These are phyloP conservation scores for Microchrysa polita DNA, from an alignment of 2,888 invertebrate species.

Conservation along the genomic window DNA sequence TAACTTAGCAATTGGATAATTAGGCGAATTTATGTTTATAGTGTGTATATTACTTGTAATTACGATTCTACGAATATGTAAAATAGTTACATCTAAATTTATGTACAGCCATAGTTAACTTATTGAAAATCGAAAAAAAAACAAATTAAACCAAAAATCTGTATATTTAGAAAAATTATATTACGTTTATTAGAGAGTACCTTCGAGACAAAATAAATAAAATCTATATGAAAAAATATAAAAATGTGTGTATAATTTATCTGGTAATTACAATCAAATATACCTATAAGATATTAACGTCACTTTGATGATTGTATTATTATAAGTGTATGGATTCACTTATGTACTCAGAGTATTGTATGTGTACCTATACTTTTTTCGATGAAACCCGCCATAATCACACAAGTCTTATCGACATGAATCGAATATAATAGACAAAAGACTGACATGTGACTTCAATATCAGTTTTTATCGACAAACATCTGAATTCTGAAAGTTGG, in stretches of 20 bases:
- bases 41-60: constrained; percentile 22
- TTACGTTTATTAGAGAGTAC: constrained; percentile 1
- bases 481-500: background rate
- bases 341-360: too few species aligned
- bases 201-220: constrained; percentile 8
- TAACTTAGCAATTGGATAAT: background rate
- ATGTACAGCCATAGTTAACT: constrained; percentile 28
- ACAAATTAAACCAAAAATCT: background rate
- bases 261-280: too few species aligned
- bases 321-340: too few species aligned
- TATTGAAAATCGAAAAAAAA: constrained; percentile 6
- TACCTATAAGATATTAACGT: too few species aligned
- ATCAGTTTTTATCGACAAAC: constrained; percentile 9
- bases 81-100: constrained; percentile 7
- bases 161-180: constrained; percentile 8
- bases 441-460: constrained; percentile 11
- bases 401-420: too few species aligned
- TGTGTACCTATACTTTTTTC: too few species aligned
- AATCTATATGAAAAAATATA: background rate
- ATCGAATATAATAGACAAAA: background rate
- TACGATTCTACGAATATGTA: constrained; percentile 20
- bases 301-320: too few species aligned
- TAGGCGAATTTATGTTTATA: constrained; percentile 1
- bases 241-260: too few species aligned
- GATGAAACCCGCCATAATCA: too few species aligned